Evolutionary conservation across 2,888 invertebrate species (phyloP), one percentile per base, ranked within the genome.

Genomic region (Ferrisia virgata): DNA sequence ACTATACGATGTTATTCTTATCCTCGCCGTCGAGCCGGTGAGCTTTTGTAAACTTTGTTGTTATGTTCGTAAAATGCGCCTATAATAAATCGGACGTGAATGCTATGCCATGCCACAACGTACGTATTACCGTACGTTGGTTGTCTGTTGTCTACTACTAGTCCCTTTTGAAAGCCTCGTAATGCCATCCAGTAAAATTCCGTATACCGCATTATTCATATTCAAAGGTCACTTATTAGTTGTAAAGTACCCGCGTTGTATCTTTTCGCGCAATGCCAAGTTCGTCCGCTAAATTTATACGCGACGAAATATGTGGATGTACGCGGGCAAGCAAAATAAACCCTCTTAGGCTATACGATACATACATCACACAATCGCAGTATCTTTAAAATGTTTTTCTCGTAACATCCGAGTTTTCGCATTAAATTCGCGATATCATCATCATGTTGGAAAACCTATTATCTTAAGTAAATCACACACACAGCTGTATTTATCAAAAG

Each of bases 171-270:
- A 4, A 8, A 2, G 43, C 43, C n/a, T n/a, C 43, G n/a, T 9
- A 2, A 1, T 43, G 2, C 43, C 6, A 43, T 2, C 47, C 18
- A 18, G 53, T 28, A 28, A 64, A 64, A 28, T 64, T 64, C 28
- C 64, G n/a, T n/a, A n/a, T n/a, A 64, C 15, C 64, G 28, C n/a
- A n/a, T 64, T 64, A 64, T 64, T 64, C 64, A 64, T 64, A 64
- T 64, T 64, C 28, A 64, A 64, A 64, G 64, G 64, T 64, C 28
- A 28, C n/a, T 64, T 31, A 64, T 64, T 64, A 64, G 28, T 64
- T 15, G 64, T 64, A 64, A 64, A 64, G 28, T 28, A 13, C 9
- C 28, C 39, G 39, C n/a, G n/a, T n/a, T n/a, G 53, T 53, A 53
- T 53, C 53, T n/a, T 15, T 58, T 9, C 58, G n/a, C 39, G 28